Base-by-base conservation (phyloP, 2,888 invertebrate species). In the Silvanus unidentatus region DNA sequence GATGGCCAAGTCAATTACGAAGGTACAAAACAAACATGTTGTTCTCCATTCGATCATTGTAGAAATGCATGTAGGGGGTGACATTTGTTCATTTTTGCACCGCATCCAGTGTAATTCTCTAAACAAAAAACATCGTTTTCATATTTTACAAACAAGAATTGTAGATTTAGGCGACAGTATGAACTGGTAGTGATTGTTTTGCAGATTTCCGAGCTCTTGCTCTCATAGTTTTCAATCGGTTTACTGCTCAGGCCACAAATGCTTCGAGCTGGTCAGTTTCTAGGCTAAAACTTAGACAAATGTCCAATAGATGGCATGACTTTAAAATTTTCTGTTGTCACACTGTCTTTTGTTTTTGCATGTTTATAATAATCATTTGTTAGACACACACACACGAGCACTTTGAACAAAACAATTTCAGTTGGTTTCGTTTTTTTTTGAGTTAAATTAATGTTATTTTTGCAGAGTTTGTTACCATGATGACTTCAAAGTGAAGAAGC, bases 1-100 rank as follows among this genome's bases (percentile, higher is more conserved):
- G 97, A 97, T 76, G 97, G 97, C 64, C 95, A 97, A 81, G 95
- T 98, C 78, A 94, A 94, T 83, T 95, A 95, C 76, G 91, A 92
- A 83, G 92, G 88, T 88, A 51, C 8, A 22, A 22, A 22, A 22
- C 3, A 22, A 22, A 22, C 22, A 22, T n/a, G n/a, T n/a, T n/a
- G n/a, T 42, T n/a, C n/a, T n/a, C n/a, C n/a, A n/a, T n/a, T n/a
- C n/a, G n/a, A n/a, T n/a, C n/a, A n/a, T n/a, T n/a, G n/a, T n/a
- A n/a, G n/a, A n/a, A n/a, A n/a, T n/a, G n/a, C n/a, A n/a, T n/a
- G n/a, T n/a, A n/a, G n/a, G n/a, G n/a, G n/a, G n/a, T n/a, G n/a
- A n/a, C n/a, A n/a, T n/a, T n/a, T n/a, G n/a, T n/a, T n/a, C n/a
- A n/a, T n/a, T n/a, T n/a, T n/a, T n/a, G n/a, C n/a, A n/a, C n/a